Base-by-base conservation (phyloP, 1,140 invertebrate genomes). In the Nephila pilipes region DNA sequence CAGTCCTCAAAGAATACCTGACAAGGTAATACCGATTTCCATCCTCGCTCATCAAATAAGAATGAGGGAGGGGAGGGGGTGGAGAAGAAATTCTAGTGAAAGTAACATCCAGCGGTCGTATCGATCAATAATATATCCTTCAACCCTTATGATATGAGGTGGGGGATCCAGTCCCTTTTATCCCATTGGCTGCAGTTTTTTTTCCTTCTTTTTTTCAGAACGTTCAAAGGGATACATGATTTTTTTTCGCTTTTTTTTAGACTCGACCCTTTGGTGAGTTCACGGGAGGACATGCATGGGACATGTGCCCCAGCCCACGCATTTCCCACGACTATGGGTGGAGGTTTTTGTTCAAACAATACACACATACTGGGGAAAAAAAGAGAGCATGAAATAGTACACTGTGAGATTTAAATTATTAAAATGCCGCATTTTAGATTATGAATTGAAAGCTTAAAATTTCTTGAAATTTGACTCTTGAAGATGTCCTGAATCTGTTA, bases 121-220 rank as follows among this genome's bases (percentile, higher is more conserved):
- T 60, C 91, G 83, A 93, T 93, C 91, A 87, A 93, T 93, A 93
- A 93, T 87, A 18, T 87, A 93, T 87, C 63, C 69, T 55, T 87
- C 83, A 85, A 79, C 91, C 25, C 65, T 87, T 80, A 22, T 29
- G 29, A 58, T 80, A 36, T 63, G 79, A 32, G 89, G 89, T 57
- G 69, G 55, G 36, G 81, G 32, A 80, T 55, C 36, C 46, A 14
- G n/a, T 25, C 54, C 12, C 25, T 25, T 20, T 58, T n/a, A n/a
- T 38, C 46, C 69, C 87, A 89, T 89, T 89, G 87, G 87, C 25
- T 79, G 65, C 2, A 57, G 85, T 8, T 29, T 38, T 69, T 85
- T 60, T 80, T n/a, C 25, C 58, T 65, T n/a, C n/a, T n/a, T n/a
- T n/a, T 85, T 55, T 83, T 63, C 38, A 25, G 14, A 22, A 69